Evolutionary conservation across 1,140 invertebrate genomes (phyloP).

Genomic region (Nomia melanderi): DNA sequence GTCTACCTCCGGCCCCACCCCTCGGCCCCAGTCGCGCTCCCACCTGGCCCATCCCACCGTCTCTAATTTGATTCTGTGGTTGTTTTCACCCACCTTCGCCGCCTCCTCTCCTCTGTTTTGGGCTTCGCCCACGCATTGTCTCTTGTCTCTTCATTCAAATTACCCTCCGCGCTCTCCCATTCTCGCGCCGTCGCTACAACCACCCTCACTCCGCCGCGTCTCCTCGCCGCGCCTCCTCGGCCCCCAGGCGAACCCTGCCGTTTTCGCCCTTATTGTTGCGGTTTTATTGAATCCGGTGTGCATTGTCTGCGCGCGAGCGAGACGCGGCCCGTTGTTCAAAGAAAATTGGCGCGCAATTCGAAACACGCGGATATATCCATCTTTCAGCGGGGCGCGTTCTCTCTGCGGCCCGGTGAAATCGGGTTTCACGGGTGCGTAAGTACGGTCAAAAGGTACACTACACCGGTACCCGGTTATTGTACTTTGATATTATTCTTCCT

Average conservation of each 20-base stretch:
- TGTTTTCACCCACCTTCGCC: constrained; percentile 75
- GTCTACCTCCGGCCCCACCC: too few species aligned
- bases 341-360: constrained; percentile 74
- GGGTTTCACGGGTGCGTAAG: constrained; percentile 58
- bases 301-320: constrained; percentile 75
- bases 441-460: constrained; percentile 53
- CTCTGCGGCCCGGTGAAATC: constrained; percentile 44
- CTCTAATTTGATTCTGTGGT: constrained; percentile 81
- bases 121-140: constrained; percentile 77
- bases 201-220: constrained; percentile 46
- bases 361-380: constrained; percentile 59
- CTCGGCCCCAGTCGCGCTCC: constrained; percentile 23
- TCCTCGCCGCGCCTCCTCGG: constrained; percentile 6
- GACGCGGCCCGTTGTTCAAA: constrained; percentile 73
- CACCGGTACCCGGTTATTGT: constrained; percentile 2
- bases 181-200: constrained; percentile 70
- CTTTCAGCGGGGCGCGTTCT: constrained; percentile 40
- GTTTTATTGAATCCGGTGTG: constrained; percentile 79
- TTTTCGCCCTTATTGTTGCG: constrained; percentile 79
- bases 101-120: constrained; percentile 52
- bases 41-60: constrained; percentile 42
- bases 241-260: constrained; percentile 34
- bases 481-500: too few species aligned
- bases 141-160: constrained; percentile 81
- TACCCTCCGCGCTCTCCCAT: constrained; percentile 74